A percentile compares a stretch with the other conserved stretches of the same genome.
Evolutionary conservation across 2,888 invertebrate species (phyloP).

Genomic region (Andrena bicolor): DNA sequence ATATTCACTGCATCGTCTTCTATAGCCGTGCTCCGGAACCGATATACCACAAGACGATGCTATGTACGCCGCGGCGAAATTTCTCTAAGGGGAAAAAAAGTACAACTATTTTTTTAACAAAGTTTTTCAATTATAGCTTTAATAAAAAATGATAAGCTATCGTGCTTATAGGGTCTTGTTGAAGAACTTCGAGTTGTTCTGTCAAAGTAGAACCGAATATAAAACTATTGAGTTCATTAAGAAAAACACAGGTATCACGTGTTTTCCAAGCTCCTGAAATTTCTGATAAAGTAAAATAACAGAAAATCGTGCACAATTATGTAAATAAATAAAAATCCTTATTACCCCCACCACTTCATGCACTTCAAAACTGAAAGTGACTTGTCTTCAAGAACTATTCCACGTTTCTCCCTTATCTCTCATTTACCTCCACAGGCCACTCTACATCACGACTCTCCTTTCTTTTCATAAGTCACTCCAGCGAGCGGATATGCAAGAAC

Average conservation of each 20-base stretch:
- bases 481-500: constrained; percentile 16
- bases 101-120: no score
- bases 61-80: no score
- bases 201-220: no score
- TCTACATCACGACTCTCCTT: constrained; percentile 3
- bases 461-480: constrained; percentile 22
- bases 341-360: not conserved
- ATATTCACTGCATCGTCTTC: no score
- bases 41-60: no score
- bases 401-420: constrained; percentile 25
- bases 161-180: no score
- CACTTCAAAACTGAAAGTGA: not conserved
- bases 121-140: no score
- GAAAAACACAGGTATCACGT: not conserved
- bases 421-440: constrained; percentile 7
- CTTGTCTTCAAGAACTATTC: constrained; percentile 17
- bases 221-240: no score
- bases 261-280: not conserved
- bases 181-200: no score
- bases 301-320: not conserved
- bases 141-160: no score
- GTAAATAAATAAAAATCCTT: constrained; percentile 23
- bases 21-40: no score
- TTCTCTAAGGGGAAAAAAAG: no score
- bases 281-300: not conserved